Evolutionary conservation across 2,113 vertebrate genomes (phyloP).

Genomic region (Notiomystis cincta): DNA sequence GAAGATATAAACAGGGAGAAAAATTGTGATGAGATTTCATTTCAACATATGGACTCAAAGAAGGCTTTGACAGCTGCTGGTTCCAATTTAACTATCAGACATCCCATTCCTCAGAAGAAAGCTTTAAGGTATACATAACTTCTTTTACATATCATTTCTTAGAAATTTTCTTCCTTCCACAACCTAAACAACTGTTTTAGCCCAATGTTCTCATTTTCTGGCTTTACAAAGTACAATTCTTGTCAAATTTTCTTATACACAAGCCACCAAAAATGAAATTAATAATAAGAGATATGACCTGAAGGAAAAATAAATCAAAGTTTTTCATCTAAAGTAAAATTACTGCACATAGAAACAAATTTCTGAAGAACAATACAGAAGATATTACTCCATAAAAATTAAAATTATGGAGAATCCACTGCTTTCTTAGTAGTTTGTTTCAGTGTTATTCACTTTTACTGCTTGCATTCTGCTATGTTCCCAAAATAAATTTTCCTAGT

Average conservation of each 20-base stretch:
- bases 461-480: background rate
- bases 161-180: background rate
- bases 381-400: background rate
- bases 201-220: background rate
- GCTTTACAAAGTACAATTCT: background rate
- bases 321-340: background rate
- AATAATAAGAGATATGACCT: background rate
- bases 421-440: background rate
- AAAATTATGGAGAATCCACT: background rate
- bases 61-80: background rate
- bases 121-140: background rate
- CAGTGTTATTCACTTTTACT: background rate
- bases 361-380: background rate
- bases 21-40: background rate
- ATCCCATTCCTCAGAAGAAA: background rate
- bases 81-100: background rate
- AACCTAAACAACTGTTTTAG: background rate
- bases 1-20: background rate
- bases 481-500: background rate
- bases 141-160: background rate
- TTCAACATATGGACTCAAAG: background rate
- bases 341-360: background rate
- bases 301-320: background rate
- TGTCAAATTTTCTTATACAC: background rate
- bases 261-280: background rate